Evolutionary conservation across 2,888 invertebrate species (phyloP), one percentile per base, ranked within the genome.

Genomic region (Stramonita haemastoma): DNA sequence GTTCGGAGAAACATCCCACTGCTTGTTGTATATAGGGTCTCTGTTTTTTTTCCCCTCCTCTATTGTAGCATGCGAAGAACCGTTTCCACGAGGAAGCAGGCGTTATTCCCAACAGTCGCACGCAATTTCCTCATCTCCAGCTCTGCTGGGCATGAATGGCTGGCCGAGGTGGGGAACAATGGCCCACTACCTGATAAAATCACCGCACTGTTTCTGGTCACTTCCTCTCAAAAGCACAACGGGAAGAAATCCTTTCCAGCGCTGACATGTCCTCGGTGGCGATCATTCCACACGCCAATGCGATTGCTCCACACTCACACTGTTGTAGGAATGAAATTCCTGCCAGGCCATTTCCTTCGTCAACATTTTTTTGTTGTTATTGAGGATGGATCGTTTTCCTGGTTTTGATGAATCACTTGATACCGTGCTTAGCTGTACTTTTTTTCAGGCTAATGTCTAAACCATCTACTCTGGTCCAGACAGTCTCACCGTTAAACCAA

Each of bases 41-140:
- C 34, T n/a, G n/a, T n/a, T n/a, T n/a, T n/a, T n/a, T n/a, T n/a
- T 5, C 46, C 36, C 26, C 36, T 83, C 36, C 26, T 11, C 32
- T 83, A 36, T 36, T 83, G 22, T 22, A 8, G 46, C 6, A 22
- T 17, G 81, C 81, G 26, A 83, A 83, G 46, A 46, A 46, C 36
- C 34, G 32, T 83, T 46, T 83, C 81, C 81, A 46, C 36, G 5
- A 2, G 19, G 81, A 83, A 83, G 81, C 36, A 46, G 36, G 22
- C 46, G 81, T 36, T 22, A 83, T 83, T 83, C 46, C 26, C 13
- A 83, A 36, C 46, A 26, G 81, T 36, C 46, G 29, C 81, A 83
- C 46, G 36, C 81, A 83, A 83, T 83, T 83, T 83, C 22, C 81
- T 79, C 81, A 83, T 83, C 81, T 36, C 29, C 5, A 22, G 26